Conservation (phyloP, 1,140 invertebrate genomes). For the Lasioglossum baleicum region DNA sequence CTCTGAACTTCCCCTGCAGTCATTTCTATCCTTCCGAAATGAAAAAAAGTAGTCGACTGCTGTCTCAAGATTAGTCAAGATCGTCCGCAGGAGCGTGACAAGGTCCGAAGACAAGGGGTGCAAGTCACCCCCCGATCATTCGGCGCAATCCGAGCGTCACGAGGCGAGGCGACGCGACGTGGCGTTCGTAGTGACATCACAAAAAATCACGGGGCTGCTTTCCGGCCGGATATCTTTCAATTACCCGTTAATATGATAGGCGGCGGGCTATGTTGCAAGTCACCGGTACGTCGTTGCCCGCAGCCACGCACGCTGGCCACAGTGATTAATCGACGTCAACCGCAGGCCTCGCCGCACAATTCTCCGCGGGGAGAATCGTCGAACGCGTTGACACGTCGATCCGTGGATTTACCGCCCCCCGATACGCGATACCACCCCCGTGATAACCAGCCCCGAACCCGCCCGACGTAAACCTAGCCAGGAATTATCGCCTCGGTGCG, state of each 20-base stretch:
- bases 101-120: constrained; percentile 27
- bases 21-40: too few species aligned
- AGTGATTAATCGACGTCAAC: constrained; percentile 79
- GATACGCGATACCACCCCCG: constrained; percentile 2
- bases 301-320: constrained; percentile 66
- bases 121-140: constrained; percentile 70
- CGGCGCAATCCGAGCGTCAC: constrained; percentile 58
- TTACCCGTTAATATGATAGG: constrained; percentile 79
- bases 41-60: not conserved
- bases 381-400: constrained; percentile 65
- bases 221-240: constrained; percentile 79
- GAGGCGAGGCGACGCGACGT: constrained; percentile 6
- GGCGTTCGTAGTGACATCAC: constrained; percentile 71
- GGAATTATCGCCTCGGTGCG: not conserved
- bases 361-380: constrained; percentile 64
- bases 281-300: constrained; percentile 76
- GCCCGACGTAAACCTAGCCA: not conserved
- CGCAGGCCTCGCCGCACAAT: constrained; percentile 70
- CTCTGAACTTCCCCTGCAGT: too few species aligned
- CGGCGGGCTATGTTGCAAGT: constrained; percentile 75
- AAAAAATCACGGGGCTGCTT: constrained; percentile 75
- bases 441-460: not conserved
- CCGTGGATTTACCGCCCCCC: constrained; percentile 47
- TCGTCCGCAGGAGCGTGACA: constrained; percentile 5
- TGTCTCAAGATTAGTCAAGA: not conserved